Evolutionary conservation across 2,888 invertebrate species (phyloP).

Genomic region (Mechanitis messenoides): DNA sequence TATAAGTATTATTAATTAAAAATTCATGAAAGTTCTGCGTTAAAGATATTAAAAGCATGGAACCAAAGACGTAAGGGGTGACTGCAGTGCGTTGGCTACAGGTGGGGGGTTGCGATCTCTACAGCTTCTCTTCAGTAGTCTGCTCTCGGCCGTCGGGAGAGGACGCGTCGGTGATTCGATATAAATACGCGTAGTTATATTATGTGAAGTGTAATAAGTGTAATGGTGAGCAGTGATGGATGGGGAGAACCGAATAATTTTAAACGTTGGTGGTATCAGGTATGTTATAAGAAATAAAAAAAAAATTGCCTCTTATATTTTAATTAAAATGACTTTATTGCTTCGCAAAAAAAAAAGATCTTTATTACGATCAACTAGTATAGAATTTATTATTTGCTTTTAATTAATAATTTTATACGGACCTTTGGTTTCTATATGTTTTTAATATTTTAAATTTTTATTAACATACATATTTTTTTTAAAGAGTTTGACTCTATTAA

Average conservation of each 20-base stretch:
- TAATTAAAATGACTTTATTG: no score
- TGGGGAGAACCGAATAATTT: conserved; percentile 94
- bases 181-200: conserved; percentile 1
- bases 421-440: no score
- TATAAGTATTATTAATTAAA: no score
- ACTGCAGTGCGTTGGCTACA: conserved; percentile 73
- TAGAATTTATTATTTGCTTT: no score
- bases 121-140: conserved; percentile 42
- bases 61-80: conserved; percentile 36
- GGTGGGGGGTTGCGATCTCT: conserved; percentile 56
- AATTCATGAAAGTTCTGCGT: not conserved
- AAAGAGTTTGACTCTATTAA: no score
- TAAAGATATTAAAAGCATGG: conserved; percentile 11
- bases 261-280: conserved; percentile 95
- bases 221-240: conserved; percentile 76
- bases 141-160: conserved; percentile 38
- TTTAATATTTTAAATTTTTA: no score
- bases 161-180: conserved; percentile 35
- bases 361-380: no score
- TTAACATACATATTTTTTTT: no score
- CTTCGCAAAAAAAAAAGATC: no score
- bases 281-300: conserved; percentile 42
- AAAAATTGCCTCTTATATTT: not conserved
- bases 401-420: no score
- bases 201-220: conserved; percentile 14